Evolutionary conservation across 2,797 vertebrate genomes (phyloP).

Genomic region (Cossypha polioptera): DNA sequence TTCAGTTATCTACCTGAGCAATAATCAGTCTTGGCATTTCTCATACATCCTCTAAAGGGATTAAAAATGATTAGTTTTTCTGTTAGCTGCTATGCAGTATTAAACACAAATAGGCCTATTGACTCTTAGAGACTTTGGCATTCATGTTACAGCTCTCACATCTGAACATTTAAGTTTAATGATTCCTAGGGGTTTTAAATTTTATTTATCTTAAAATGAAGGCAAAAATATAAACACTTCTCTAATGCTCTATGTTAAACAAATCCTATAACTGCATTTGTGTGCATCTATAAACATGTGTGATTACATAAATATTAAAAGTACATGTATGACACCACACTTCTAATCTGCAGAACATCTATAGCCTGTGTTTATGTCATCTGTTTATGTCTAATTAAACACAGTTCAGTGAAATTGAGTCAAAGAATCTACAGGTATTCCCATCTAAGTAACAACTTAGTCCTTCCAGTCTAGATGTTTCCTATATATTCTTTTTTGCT

Average conservation of each 20-base stretch:
- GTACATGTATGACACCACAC: neutral
- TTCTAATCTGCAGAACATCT: neutral
- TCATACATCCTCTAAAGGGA: neutral
- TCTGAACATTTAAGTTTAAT: neutral
- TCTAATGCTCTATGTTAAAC: neutral
- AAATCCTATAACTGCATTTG: neutral
- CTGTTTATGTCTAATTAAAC: neutral
- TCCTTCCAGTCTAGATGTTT: neutral
- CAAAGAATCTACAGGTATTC: neutral
- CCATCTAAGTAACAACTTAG: neutral
- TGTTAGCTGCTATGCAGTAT: neutral
- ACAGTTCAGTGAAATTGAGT: neutral
- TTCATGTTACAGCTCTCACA: neutral
- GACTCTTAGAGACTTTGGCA: neutral
- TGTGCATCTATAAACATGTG: rapidly evolving
- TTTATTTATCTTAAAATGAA: neutral
- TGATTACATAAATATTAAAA: neutral
- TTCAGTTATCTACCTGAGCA: neutral
- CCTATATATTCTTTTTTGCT: neutral
- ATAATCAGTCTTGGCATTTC: neutral
- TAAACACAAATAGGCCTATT: neutral
- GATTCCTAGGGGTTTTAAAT: neutral
- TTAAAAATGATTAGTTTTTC: neutral
- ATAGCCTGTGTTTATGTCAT: neutral
- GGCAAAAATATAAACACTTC: neutral